Base-by-base conservation (phyloP, 2,888 invertebrate genomes). In the Acheta domesticus region DNA sequence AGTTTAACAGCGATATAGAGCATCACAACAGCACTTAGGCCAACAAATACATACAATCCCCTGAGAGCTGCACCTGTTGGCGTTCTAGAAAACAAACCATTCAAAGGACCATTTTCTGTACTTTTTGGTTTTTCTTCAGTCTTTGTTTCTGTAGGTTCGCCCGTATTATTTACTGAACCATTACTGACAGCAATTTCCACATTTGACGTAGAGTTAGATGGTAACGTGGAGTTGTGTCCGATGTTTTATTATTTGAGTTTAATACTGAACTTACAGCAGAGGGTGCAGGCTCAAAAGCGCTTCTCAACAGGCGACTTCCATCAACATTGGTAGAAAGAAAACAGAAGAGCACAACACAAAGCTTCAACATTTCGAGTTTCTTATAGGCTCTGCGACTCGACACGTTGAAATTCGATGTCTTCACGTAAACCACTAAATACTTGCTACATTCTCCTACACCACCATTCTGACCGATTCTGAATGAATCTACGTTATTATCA, bases 21-120 rank as follows among this genome's bases (percentile, higher is more conserved):
- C 16, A 83, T 77, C 4, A 86, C 86, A 80, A 87, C 81, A 50
- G 86, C 83, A 81, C 86, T 85, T 77, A 87, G 84, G 20, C 86
- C 86, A 78, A 85, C 82, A 81, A 87, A 85, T 74, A 87, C 87
- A 82, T 84, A 86, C 82, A 87, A 85, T 76, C 86, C 87, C 79
- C 87, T 85, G 50, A 83, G 79, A n/a, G 86, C 79, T 23, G 87
- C 87, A 50, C 85, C 87, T 48, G 85, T 80, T 62, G 62, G 16
- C 1, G 14, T 19, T 62, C n/a, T 62, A 62, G 62, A 62, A 62
- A 19, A 62, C 36, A 36, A 36, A 36, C 36, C 36, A 8, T 36
- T 36, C 8, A 36, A 36, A 36, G 36, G 36, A 36, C 36, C 36
- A 36, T 5, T 36, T 36, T 36, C 36, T 36, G 36, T 36, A 36